phyloP scores from a whole-genome alignment of 1,140 invertebrate genomes.

The Holotrichia oblita region DNA sequence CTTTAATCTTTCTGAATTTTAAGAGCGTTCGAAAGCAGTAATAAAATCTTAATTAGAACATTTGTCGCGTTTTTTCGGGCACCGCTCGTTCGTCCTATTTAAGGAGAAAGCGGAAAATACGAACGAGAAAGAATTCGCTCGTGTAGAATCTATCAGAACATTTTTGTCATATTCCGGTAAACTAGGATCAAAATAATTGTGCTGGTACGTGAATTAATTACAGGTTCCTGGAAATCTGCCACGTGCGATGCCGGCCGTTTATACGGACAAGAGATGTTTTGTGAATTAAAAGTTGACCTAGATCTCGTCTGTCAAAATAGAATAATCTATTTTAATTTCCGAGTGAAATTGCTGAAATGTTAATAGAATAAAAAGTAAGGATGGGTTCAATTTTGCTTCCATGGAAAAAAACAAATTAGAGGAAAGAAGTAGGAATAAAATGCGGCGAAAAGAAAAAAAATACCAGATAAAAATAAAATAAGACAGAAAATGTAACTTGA shows the following conservation, averaged over 20 bases:
- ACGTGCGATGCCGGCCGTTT: neutral
- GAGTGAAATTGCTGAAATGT: neutral
- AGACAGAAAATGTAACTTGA: too few species aligned
- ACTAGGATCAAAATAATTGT: neutral
- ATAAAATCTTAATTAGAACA: neutral
- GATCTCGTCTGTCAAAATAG: neutral
- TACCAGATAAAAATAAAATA: too few species aligned
- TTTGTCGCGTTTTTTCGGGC: neutral
- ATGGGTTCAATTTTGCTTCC: too few species aligned
- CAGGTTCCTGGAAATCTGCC: neutral
- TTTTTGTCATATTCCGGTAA: neutral
- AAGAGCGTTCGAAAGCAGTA: neutral
- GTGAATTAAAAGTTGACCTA: conserved; percentile 3
- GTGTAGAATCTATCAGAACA: neutral
- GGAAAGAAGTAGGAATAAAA: too few species aligned
- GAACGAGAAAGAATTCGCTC: neutral
- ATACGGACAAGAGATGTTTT: neutral
- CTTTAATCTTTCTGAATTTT: neutral
- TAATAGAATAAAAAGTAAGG: too few species aligned
- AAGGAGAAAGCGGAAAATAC: neutral
- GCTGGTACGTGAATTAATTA: neutral
- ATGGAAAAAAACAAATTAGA: too few species aligned
- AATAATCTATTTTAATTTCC: neutral
- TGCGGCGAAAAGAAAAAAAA: too few species aligned
- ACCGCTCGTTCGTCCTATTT: neutral